Evolutionary conservation across 1,140 invertebrate species (phyloP).

Genomic region (Teleogryllus occipitalis): DNA sequence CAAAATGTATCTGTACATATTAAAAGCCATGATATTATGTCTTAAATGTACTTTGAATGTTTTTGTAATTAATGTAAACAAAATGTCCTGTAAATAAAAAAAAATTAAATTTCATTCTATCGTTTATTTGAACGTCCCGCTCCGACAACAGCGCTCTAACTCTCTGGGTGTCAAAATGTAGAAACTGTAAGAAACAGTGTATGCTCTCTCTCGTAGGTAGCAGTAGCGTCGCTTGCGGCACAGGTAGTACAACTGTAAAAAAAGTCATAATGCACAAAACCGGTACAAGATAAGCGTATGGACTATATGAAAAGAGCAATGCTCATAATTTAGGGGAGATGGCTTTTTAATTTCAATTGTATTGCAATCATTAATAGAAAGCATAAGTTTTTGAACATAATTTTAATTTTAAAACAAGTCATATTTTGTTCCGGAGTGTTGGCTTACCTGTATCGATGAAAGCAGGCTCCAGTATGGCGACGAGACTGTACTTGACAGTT

Average conservation of each 20-base stretch:
- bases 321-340: too few relatives aligned
- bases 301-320: too few relatives aligned
- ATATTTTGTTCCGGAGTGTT: background rate
- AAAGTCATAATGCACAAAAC: too few relatives aligned
- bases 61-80: constrained; percentile 6
- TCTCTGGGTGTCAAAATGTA: background rate
- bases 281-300: too few relatives aligned
- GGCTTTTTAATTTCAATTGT: too few relatives aligned
- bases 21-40: too few relatives aligned
- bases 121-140: background rate
- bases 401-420: too few relatives aligned
- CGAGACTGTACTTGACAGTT: constrained; percentile 12
- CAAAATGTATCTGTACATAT: too few relatives aligned
- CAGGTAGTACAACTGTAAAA: background rate
- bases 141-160: background rate
- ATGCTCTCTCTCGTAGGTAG: background rate
- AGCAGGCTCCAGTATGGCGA: constrained; percentile 8
- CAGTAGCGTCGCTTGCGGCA: background rate
- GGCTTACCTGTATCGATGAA: background rate
- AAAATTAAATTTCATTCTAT: background rate
- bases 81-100: background rate
- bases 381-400: too few relatives aligned
- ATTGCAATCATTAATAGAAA: too few relatives aligned
- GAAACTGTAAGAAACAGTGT: background rate
- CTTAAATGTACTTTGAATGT: too few relatives aligned